Conservation (phyloP, 1,140 invertebrate species). For the Zaprionus nigranus region DNA sequence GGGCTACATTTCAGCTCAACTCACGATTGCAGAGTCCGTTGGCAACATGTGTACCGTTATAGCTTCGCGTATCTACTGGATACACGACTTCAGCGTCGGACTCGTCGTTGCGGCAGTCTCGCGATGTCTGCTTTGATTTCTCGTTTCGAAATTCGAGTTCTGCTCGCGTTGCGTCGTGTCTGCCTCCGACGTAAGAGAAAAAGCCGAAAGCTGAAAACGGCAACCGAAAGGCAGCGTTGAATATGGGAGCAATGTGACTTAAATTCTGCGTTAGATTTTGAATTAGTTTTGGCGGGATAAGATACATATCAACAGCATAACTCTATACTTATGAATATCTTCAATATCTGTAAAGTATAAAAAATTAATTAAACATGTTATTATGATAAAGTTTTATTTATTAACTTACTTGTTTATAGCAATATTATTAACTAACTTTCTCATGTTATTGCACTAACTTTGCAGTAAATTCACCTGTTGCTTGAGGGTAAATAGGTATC, state of each 20-base stretch:
- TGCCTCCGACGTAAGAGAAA: constrained; percentile 26
- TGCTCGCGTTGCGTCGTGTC: background rate
- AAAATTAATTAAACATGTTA: no score
- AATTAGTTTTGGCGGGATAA: background rate
- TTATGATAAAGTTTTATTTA: background rate
- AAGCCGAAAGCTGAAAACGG: background rate
- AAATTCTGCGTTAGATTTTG: background rate
- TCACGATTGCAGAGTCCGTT: constrained; percentile 54
- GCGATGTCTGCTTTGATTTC: constrained; percentile 56
- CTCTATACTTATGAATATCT: background rate
- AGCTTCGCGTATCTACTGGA: constrained; percentile 80
- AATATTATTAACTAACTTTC: background rate
- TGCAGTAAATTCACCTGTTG: background rate
- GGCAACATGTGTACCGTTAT: constrained; percentile 80
- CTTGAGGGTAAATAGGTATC: background rate
- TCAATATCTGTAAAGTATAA: background rate
- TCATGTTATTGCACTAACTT: background rate
- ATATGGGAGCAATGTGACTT: background rate
- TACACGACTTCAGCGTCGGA: constrained; percentile 50
- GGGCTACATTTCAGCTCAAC: constrained; percentile 71
- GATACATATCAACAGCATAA: background rate
- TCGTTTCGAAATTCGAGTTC: constrained; percentile 47
- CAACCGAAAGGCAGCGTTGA: constrained; percentile 13
- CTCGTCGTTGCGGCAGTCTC: constrained; percentile 31
- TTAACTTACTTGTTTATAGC: background rate